Evolutionary conservation across 2,888 invertebrate species (phyloP).

Genomic region (Diaphora mendica): DNA sequence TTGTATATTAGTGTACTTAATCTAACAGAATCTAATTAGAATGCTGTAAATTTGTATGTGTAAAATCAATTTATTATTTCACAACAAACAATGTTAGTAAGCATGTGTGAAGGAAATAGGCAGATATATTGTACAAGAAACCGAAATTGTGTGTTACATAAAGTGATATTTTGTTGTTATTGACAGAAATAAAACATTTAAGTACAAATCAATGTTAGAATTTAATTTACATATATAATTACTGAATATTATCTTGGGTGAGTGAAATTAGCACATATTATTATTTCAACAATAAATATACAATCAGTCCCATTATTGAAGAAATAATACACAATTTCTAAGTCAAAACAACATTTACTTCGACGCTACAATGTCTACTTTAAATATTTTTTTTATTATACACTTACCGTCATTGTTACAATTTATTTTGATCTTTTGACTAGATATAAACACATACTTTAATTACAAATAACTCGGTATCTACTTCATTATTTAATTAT

Average conservation of each 20-base stretch:
- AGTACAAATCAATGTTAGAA: not conserved
- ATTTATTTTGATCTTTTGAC: conserved; percentile 29
- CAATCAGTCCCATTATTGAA: not conserved
- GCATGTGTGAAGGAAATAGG: conserved; percentile 3
- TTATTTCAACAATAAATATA: not conserved
- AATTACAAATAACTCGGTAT: conserved; percentile 5
- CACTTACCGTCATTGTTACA: conserved; percentile 43
- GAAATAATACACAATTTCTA: not conserved
- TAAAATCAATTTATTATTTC: not conserved
- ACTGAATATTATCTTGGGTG: not conserved
- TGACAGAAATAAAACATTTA: not conserved
- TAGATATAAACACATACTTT: conserved; percentile 21
- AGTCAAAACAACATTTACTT: not conserved
- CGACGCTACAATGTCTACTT: not conserved
- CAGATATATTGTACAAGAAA: not conserved
- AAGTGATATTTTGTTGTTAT: not conserved
- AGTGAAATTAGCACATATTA: not conserved
- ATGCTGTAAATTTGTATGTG: not conserved
- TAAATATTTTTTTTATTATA: no score
- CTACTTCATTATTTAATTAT: conserved; percentile 3
- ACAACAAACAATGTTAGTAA: conserved; percentile 9
- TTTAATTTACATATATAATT: not conserved
- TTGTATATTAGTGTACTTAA: not conserved
- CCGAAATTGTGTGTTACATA: not conserved
- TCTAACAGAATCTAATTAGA: not conserved